Percentiles rank a stretch among this genome's conserved stretches.
These are phyloP conservation scores for Buteo buteo DNA, from an alignment of 2,113 vertebrate genomes.

Conservation along the genomic window DNA sequence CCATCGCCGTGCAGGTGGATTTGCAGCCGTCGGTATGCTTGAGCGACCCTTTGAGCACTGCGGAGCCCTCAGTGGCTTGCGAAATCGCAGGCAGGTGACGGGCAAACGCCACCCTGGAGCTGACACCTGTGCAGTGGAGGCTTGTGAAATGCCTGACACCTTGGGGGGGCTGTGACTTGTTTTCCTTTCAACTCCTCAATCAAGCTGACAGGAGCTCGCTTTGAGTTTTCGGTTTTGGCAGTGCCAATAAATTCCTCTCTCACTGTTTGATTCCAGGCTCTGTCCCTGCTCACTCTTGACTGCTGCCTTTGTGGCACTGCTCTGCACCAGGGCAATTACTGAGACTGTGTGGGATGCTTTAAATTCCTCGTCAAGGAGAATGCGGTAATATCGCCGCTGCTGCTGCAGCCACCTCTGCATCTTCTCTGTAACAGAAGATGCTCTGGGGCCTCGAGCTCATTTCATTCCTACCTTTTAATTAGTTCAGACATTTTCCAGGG, in stretches of 20 bases:
- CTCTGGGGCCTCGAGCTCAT: not conserved
- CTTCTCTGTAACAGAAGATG: not conserved
- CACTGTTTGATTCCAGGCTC: not conserved
- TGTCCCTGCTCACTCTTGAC: rapidly evolving
- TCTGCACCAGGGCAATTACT: not conserved
- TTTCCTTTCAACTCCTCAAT: slow-evolving; percentile 41
- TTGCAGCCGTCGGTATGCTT: not conserved
- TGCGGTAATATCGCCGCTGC: not conserved
- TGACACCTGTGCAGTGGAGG: slow-evolving; percentile 37
- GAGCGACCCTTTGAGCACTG: not conserved
- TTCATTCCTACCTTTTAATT: slow-evolving; percentile 2
- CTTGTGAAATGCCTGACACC: slow-evolving; percentile 1
- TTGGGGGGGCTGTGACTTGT: not conserved
- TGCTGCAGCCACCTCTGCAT: not conserved
- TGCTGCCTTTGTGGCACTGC: not conserved
- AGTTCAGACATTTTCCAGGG: not conserved
- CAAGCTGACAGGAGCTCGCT: not conserved
- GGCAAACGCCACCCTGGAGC: not conserved
- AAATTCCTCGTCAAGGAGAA: not conserved
- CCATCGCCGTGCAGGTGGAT: not conserved
- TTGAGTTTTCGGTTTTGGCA: not conserved
- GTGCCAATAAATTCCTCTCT: not conserved
- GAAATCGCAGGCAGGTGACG: not conserved
- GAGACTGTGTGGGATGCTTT: not conserved
- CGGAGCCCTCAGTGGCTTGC: not conserved